Conservation (phyloP, 1,140 invertebrate genomes). For the Euwallacea similis region DNA sequence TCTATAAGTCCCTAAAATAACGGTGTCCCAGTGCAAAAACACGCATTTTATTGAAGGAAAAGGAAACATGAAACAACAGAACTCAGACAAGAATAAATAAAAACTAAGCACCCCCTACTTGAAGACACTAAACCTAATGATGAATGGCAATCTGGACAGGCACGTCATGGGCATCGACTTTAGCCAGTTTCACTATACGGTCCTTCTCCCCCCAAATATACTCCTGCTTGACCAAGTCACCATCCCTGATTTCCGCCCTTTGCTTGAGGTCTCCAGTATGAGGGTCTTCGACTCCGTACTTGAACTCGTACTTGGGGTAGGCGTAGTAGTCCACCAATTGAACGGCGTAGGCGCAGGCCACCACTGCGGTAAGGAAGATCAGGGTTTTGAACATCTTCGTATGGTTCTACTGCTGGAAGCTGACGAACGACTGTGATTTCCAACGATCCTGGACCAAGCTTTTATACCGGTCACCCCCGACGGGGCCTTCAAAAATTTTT, state of each 20-base stretch:
- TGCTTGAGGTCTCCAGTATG: slow-evolving; percentile 62
- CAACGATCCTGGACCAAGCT: not conserved
- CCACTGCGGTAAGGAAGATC: slow-evolving; percentile 13
- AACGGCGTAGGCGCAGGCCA: slow-evolving; percentile 19
- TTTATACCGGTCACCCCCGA: slow-evolving; percentile 10
- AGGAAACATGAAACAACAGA: slow-evolving; percentile 9
- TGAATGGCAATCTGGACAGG: slow-evolving; percentile 16
- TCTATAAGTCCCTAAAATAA: no score
- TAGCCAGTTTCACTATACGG: slow-evolving; percentile 29
- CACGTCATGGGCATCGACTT: slow-evolving; percentile 21
- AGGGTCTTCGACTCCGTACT: slow-evolving; percentile 60
- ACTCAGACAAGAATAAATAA: not conserved
- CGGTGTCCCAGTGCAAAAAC: not conserved
- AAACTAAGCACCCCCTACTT: slow-evolving; percentile 3
- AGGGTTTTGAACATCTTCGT: slow-evolving; percentile 20
- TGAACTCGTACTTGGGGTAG: slow-evolving; percentile 58
- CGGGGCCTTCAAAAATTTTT: slow-evolving; percentile 2
- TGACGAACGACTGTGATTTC: slow-evolving; percentile 18
- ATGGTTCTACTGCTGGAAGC: slow-evolving; percentile 1
- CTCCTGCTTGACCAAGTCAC: slow-evolving; percentile 62
- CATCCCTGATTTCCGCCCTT: slow-evolving; percentile 61
- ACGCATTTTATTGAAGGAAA: slow-evolving; percentile 20
- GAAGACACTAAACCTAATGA: slow-evolving; percentile 5
- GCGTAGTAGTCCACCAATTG: slow-evolving; percentile 49
- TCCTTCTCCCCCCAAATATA: slow-evolving; percentile 34